These are phyloP conservation scores for Chaetophractus vellerosus DNA, from an alignment of 2,797 vertebrate genomes.

Conservation along the genomic window DNA sequence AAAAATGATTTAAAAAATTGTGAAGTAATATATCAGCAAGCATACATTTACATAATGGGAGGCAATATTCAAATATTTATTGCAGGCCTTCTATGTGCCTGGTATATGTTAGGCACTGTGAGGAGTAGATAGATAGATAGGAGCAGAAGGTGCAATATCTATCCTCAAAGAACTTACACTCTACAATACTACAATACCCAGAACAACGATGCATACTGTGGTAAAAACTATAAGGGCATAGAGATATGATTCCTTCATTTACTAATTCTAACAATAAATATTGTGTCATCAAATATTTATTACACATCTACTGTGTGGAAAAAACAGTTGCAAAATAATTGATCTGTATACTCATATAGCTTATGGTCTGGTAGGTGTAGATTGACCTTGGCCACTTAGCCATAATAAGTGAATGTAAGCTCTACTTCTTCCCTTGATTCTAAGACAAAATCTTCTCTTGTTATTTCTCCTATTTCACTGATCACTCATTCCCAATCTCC, in stretches of 20 bases:
- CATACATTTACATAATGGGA: not conserved
- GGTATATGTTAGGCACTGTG: not conserved
- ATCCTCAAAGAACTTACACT: not conserved
- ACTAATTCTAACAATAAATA: not conserved
- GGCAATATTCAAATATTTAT: not conserved
- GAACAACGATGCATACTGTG: not conserved
- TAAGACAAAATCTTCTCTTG: not conserved
- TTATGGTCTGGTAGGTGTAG: not conserved
- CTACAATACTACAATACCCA: not conserved
- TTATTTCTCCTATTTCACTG: not conserved
- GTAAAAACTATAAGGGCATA: not conserved
- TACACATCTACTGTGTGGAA: not conserved
- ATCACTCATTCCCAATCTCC: not conserved
- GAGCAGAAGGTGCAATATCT: not conserved
- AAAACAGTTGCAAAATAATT: not conserved
- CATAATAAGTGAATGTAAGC: not conserved
- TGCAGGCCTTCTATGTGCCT: not conserved
- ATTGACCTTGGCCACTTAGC: not conserved
- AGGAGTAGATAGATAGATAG: not conserved
- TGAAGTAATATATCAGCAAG: not conserved
- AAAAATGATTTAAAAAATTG: constrained; percentile 6
- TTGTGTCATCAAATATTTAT: not conserved
- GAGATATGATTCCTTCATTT: not conserved
- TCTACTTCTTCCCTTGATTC: not conserved
- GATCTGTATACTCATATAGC: not conserved